Evolutionary conservation across 2,113 vertebrate species (phyloP).

Genomic region (Hystrix brachyura): DNA sequence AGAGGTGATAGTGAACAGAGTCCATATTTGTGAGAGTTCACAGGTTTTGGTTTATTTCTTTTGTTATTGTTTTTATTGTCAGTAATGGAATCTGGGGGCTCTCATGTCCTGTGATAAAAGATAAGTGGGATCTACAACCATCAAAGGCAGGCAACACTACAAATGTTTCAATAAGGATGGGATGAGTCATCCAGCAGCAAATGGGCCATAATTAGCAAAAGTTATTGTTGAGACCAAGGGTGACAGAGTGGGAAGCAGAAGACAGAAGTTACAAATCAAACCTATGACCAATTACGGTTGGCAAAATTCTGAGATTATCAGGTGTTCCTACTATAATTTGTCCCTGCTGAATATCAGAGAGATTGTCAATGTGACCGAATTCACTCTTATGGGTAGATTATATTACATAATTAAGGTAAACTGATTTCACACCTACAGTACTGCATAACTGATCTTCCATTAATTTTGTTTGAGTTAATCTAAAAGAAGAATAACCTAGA

Average conservation of each 20-base stretch:
- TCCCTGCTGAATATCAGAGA: not conserved
- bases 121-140: not conserved
- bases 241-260: not conserved
- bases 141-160: not conserved
- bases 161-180: not conserved
- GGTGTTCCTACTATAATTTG: not conserved
- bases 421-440: not conserved
- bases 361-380: not conserved
- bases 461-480: not conserved
- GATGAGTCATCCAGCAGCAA: not conserved
- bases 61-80: not conserved
- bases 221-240: not conserved
- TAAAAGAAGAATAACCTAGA: not conserved
- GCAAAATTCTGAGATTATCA: not conserved
- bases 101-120: not conserved
- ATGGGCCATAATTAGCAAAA: not conserved
- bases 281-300: rapidly evolving
- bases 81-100: not conserved
- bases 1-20: not conserved
- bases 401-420: not conserved
- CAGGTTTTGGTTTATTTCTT: not conserved
- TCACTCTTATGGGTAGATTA: not conserved
- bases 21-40: not conserved
- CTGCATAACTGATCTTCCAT: not conserved
- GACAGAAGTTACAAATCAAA: not conserved